Conservation (phyloP, 2,797 vertebrate genomes). For the Melanotaenia pygmaea region DNA sequence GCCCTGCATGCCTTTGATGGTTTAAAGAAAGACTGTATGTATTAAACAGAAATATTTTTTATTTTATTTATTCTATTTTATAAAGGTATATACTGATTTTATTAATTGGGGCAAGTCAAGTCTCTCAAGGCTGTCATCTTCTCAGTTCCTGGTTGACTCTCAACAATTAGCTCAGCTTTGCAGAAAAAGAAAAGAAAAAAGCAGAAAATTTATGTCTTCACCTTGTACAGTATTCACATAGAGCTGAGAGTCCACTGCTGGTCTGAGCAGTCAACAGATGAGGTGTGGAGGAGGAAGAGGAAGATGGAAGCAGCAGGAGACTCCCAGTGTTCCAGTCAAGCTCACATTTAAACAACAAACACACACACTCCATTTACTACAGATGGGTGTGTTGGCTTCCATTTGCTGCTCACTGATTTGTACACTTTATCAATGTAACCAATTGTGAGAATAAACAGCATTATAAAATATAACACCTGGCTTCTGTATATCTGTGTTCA, state of each 20-base stretch:
- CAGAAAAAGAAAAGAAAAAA: slow-evolving; percentile 41
- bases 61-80: slow-evolving; percentile 99
- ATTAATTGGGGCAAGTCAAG: slow-evolving; percentile 81
- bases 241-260: slow-evolving; percentile 55
- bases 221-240: slow-evolving; percentile 62
- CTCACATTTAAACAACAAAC: slow-evolving; percentile 60
- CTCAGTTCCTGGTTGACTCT: slow-evolving; percentile 62
- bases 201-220: slow-evolving; percentile 59
- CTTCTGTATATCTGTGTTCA: neutral
- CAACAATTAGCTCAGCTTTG: slow-evolving; percentile 67
- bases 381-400: slow-evolving; percentile 77
- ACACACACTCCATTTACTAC: slow-evolving; percentile 55
- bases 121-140: slow-evolving; percentile 76
- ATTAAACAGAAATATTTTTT: slow-evolving; percentile 91
- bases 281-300: slow-evolving; percentile 5
- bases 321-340: slow-evolving; percentile 51
- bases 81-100: slow-evolving; percentile 91
- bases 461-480: slow-evolving; percentile 67
- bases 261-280: neutral
- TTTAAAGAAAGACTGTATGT: slow-evolving; percentile 75
- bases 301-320: slow-evolving; percentile 30
- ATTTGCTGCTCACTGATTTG: slow-evolving; percentile 88
- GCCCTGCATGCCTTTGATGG: slow-evolving; percentile 84
- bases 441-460: slow-evolving; percentile 93
- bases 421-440: slow-evolving; percentile 92